Conservation (phyloP, 2,113 vertebrate genomes). For the Symphodus melops region DNA sequence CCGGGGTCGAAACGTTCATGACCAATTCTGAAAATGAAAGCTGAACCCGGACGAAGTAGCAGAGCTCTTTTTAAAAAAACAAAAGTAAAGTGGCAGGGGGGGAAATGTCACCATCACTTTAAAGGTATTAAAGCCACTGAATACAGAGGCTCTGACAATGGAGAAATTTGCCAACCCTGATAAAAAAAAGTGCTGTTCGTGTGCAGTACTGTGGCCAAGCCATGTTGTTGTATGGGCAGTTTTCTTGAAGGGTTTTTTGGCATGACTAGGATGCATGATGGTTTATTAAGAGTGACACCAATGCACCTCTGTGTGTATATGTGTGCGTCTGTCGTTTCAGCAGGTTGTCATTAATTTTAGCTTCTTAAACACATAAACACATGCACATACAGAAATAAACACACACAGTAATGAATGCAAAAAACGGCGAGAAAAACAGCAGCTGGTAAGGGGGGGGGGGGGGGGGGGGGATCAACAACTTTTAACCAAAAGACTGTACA, state of each 20-base stretch:
- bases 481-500: constrained; percentile 89
- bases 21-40: constrained; percentile 74
- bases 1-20: constrained; percentile 55
- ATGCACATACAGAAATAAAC: constrained; percentile 20
- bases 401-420: constrained; percentile 54
- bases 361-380: neutral
- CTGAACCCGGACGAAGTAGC: constrained; percentile 35
- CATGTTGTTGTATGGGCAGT: constrained; percentile 66
- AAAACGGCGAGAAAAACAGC: constrained; percentile 45
- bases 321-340: constrained; percentile 15
- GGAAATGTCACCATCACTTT: constrained; percentile 49
- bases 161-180: constrained; percentile 66
- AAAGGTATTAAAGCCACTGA: constrained; percentile 71
- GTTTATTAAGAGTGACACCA: constrained; percentile 54
- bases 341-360: constrained; percentile 15
- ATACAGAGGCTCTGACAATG: constrained; percentile 55
- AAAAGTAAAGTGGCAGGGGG: constrained; percentile 60
- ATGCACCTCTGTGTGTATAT: constrained; percentile 18
- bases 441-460: constrained; percentile 75
- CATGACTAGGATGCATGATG: constrained; percentile 52
- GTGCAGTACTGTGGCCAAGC: constrained; percentile 63
- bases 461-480: constrained; percentile 80
- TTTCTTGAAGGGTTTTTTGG: constrained; percentile 69
- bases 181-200: constrained; percentile 55
- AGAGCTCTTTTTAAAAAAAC: constrained; percentile 56